phyloP scores from a whole-genome alignment of 2,797 vertebrate genomes.

The Lacerta bilineata region DNA sequence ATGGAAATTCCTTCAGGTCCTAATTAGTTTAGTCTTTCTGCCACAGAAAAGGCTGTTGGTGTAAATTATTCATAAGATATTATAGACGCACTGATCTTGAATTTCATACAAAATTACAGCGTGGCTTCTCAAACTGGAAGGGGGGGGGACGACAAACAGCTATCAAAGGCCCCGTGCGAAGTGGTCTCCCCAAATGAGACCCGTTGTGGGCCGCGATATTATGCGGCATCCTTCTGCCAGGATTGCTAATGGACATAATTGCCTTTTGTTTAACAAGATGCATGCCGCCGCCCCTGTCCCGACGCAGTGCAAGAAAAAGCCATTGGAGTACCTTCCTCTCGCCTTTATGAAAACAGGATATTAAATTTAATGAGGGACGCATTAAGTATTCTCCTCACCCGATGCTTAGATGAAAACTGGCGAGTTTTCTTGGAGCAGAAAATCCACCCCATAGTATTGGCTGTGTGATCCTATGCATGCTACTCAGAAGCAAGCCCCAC shows the following conservation, averaged over 20 bases:
- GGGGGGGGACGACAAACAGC: slow-evolving; percentile 19
- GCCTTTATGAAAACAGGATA: slow-evolving; percentile 34
- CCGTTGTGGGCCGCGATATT: slow-evolving; percentile 47
- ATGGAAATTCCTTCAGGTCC: slow-evolving; percentile 80
- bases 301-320: slow-evolving; percentile 50
- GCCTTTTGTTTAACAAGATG: slow-evolving; percentile 65
- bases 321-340: slow-evolving; percentile 39
- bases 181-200: background rate
- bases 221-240: slow-evolving; percentile 48
- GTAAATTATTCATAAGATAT: slow-evolving; percentile 83
- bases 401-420: background rate
- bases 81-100: slow-evolving; percentile 78
- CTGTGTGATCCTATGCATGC: background rate
- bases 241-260: slow-evolving; percentile 67
- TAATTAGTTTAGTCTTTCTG: slow-evolving; percentile 82
- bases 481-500: background rate
- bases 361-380: slow-evolving; percentile 36
- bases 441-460: background rate
- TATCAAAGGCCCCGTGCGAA: slow-evolving; percentile 69
- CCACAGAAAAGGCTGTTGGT: slow-evolving; percentile 79
- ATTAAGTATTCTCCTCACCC: background rate
- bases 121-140: slow-evolving; percentile 70
- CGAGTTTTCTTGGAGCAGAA: background rate
- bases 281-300: slow-evolving; percentile 22
- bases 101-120: slow-evolving; percentile 79